Base-by-base conservation (phyloP, 2,888 invertebrate genomes). In the Pycnomerus fuliginosus region DNA sequence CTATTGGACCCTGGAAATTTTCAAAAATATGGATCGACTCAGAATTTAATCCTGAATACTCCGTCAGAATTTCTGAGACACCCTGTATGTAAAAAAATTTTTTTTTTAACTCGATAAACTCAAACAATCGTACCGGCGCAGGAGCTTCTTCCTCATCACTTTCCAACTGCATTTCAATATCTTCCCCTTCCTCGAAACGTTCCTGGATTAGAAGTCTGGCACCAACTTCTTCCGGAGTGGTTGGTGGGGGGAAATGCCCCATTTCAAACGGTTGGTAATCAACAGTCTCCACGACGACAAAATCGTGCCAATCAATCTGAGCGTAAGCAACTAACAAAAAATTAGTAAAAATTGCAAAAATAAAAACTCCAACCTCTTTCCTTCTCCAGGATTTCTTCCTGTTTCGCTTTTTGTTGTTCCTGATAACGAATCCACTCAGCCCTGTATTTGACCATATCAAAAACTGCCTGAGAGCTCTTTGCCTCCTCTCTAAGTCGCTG, bases 281-380 rank as follows among this genome's bases (percentile, higher is more conserved):
- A 0, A 99, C 98, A 0, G 98, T 98, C 75, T 99, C 99, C 0
- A 99, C 99, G 0, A 99, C 98, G 1, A 99, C 98, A 72, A 99
- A 99, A 72, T 99, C 98, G 69, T 99, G 99, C 99, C 99, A 99
- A 70, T 99, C 99, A 51, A 99, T 97, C 64, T 94, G 94, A 0
- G 97, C 96, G 69, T 99, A 99, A 0, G 91, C 91, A 16, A 91
- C 83, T 80, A 46, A 42, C 71, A 68, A 25, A 23, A 36, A 16
- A 30, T 2, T 12, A 14, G 3, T 25, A 12, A 35, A 16, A 10
- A 11, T 23, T 34, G 10, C n/a, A n/a, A n/a, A 30, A 25, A 47
- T 30, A 16, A 24, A 25, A n/a, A 39, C 11, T 30, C 58, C 56
- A 69, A 83, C 83, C 78, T 68, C 98, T 80, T 71, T 99, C 99